Percentiles rank a stretch among this genome's conserved stretches.
These are phyloP conservation scores for Zaprionus bogoriensis DNA, from an alignment of 2,888 invertebrate genomes.

Conservation along the genomic window DNA sequence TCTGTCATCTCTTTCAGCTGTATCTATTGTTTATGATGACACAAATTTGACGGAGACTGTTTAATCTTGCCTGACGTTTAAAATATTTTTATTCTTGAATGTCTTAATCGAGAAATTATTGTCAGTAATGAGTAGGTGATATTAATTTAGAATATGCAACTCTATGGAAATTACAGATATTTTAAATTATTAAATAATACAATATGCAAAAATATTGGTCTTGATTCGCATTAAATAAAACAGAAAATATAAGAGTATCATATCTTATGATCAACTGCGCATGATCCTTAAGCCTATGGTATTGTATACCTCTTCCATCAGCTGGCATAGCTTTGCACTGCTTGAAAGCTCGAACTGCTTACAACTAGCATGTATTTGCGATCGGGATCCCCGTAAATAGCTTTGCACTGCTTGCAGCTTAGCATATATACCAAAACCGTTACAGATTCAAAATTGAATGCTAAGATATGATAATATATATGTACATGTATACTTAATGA, in stretches of 20 bases:
- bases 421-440: no score
- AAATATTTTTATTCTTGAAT: neutral
- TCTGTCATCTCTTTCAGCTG: constrained; percentile 47
- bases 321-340: constrained; percentile 34
- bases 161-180: no score
- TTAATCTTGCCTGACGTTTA: constrained; percentile 47
- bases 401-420: neutral
- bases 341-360: constrained; percentile 28
- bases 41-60: constrained; percentile 59
- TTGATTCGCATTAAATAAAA: no score
- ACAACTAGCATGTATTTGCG: no score
- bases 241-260: neutral
- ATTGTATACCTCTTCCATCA: neutral
- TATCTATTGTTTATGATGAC: constrained; percentile 65
- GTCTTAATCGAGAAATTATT: no score
- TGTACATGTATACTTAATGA: constrained; percentile 7
- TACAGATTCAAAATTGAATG: neutral
- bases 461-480: neutral
- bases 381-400: neutral
- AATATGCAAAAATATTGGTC: neutral
- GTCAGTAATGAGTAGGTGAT: no score
- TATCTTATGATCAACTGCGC: neutral
- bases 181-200: neutral
- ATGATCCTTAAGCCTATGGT: neutral
- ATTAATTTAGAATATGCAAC: no score